These are phyloP conservation scores for Candidula unifasciata DNA, from an alignment of 2,888 invertebrate species.

Conservation along the genomic window DNA sequence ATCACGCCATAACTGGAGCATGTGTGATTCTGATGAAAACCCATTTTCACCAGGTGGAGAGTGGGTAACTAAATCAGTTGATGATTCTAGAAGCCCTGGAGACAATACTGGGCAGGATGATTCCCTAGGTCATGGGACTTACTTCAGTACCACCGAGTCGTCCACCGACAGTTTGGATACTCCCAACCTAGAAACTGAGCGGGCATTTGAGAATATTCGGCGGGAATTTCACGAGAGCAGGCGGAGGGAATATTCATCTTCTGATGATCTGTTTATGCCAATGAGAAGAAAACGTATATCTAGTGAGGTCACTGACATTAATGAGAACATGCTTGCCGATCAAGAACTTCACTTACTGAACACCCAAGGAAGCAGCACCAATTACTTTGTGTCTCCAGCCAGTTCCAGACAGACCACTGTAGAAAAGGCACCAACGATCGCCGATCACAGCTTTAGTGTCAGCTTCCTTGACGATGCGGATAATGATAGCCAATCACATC, in stretches of 20 bases:
- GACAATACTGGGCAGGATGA: neutral
- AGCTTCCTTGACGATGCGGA: neutral
- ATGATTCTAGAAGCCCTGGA: conserved; percentile 32
- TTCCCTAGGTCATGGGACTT: conserved; percentile 49
- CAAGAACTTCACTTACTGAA: neutral
- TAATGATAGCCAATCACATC: neutral
- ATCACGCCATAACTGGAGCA: conserved; percentile 48
- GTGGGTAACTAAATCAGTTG: conserved; percentile 44
- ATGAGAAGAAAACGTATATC: conserved; percentile 14
- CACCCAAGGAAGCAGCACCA: conserved; percentile 57
- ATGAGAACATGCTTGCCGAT: conserved; percentile 36
- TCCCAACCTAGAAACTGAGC: conserved; percentile 32
- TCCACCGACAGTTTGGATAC: conserved; percentile 59
- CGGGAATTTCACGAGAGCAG: conserved; percentile 56
- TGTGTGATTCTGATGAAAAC: conserved; percentile 45
- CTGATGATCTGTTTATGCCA: conserved; percentile 40
- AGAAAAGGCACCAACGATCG: conserved; percentile 47
- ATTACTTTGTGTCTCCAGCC: conserved; percentile 58
- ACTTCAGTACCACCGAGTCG: conserved; percentile 57
- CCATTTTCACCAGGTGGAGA: neutral
- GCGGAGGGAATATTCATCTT: conserved; percentile 6
- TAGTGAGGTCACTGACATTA: conserved; percentile 10
- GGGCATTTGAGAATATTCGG: conserved; percentile 57
- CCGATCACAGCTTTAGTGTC: neutral
- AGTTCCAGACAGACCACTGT: conserved; percentile 55